Percentiles rank a stretch among this genome's conserved stretches.
These are phyloP conservation scores for Drosophila borborema DNA, from an alignment of 2,888 invertebrate species.

Conservation along the genomic window DNA sequence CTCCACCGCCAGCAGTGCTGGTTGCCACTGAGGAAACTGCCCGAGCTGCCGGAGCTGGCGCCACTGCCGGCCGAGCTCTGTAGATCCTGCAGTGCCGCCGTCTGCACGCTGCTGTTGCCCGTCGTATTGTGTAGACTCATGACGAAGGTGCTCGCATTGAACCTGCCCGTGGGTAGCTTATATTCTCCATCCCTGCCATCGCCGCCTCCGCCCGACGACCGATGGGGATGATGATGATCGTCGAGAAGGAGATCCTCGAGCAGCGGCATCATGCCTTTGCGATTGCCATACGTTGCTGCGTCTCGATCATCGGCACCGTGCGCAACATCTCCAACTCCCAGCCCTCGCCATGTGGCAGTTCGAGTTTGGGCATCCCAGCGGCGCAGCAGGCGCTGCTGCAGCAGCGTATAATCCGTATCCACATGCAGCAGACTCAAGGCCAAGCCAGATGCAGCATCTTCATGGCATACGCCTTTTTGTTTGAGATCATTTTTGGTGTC, in stretches of 20 bases:
- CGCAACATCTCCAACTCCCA: slow-evolving; percentile 85
- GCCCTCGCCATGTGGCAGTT: slow-evolving; percentile 83
- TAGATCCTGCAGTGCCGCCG: slow-evolving; percentile 81
- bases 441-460: slow-evolving; percentile 93
- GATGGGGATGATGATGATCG: slow-evolving; percentile 88
- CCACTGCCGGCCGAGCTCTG: slow-evolving; percentile 56
- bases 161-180: slow-evolving; percentile 80
- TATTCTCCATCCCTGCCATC: slow-evolving; percentile 29
- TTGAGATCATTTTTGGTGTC: slow-evolving; percentile 88
- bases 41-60: slow-evolving; percentile 29
- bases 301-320: slow-evolving; percentile 82
- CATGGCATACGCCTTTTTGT: slow-evolving; percentile 93
- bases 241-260: slow-evolving; percentile 85
- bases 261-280: slow-evolving; percentile 85
- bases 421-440: slow-evolving; percentile 92
- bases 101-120: slow-evolving; percentile 75
- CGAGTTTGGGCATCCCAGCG: slow-evolving; percentile 85
- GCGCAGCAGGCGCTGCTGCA: slow-evolving; percentile 86
- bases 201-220: background rate
- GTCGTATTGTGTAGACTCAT: slow-evolving; percentile 86
- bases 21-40: slow-evolving; percentile 2
- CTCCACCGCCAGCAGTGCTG: slow-evolving; percentile 12
- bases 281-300: slow-evolving; percentile 83
- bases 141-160: slow-evolving; percentile 87
- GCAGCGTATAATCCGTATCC: slow-evolving; percentile 90